Evolutionary conservation across 1,140 invertebrate genomes (phyloP).

Genomic region (Bombus haemorrhoidalis): DNA sequence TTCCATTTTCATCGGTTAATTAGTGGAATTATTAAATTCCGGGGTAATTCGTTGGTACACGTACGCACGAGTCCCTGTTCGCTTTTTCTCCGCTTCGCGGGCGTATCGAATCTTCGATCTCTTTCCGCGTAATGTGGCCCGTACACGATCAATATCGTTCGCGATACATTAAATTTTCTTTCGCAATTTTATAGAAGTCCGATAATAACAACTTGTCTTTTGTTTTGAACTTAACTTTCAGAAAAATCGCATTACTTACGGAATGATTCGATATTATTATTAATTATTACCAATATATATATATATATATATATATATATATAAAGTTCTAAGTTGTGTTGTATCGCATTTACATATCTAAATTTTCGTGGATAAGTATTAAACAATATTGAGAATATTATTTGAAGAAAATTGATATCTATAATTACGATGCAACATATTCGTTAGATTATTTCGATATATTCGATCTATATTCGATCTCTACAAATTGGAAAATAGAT

Average conservation of each 20-base stretch:
- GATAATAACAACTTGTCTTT: background rate
- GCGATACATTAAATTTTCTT: background rate
- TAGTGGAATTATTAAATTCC: constrained; percentile 33
- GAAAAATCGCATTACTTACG: background rate
- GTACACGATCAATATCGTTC: background rate
- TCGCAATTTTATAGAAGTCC: no score
- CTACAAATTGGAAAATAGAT: background rate
- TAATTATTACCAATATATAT: no score
- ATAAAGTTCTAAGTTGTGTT: background rate
- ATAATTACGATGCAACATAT: background rate
- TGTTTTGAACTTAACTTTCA: background rate
- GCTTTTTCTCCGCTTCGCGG: background rate
- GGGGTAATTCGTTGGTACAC: constrained; percentile 31
- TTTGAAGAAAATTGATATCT: background rate
- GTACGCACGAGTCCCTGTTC: background rate
- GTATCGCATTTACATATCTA: background rate
- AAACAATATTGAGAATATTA: background rate
- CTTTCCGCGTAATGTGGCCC: no score
- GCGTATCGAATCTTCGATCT: background rate
- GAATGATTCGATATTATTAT: background rate
- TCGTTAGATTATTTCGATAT: background rate
- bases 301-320: no score
- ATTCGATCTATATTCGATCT: background rate
- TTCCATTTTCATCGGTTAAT: constrained; percentile 39
- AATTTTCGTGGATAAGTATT: no score